Base-by-base conservation (phyloP, 2,113 vertebrate genomes). In the Grallaria varia region DNA sequence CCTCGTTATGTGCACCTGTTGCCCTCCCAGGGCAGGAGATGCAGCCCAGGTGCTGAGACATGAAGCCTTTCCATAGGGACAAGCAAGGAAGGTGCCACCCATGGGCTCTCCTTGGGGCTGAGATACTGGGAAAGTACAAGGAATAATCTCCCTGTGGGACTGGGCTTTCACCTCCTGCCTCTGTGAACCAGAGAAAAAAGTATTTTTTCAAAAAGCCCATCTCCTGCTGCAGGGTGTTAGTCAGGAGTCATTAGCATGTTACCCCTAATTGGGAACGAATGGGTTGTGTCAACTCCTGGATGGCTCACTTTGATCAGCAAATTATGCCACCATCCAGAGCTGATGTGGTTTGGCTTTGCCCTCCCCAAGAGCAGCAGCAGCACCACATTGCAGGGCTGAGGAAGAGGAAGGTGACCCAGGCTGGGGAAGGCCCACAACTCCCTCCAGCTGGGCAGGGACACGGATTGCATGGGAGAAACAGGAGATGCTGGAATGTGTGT, bases 261-360 rank as follows among this genome's bases (percentile, higher is more conserved):
- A 20, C 12, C 58, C n/a, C 1, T 88, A 94, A 91, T 3, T 63
- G 80, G 91, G 93, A 95, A 94, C 0, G 16, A 91, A 91, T 88
- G 84, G 66, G 40, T 94, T 35, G 81, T 89, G 91, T 75, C 91
- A 68, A 79, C 72, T 73, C 75, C 84, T 76, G 87, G 39, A 42
- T 39, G 81, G 75, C 25, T 93, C 81, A 58, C 58, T 87, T 47
- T 87, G 84, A 82, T 84, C 95, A 73, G 66, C 72, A 93, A 93
- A 93, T 53, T 76, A 93, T 76, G 81, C 87, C 84, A 69, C 50
- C 3, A 3, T 28, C 68, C 53, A 31, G 88, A 81, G 49, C 56
- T 53, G 86, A 28, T 8, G 84, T 35, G 19, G 31, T 9, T 49
- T 5, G 44, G 68, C 74, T 94, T 35, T n/a, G 50, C 49, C 53